phyloP scores from a whole-genome alignment of 2,888 invertebrate species.

The Ornithoptera alexandrae region DNA sequence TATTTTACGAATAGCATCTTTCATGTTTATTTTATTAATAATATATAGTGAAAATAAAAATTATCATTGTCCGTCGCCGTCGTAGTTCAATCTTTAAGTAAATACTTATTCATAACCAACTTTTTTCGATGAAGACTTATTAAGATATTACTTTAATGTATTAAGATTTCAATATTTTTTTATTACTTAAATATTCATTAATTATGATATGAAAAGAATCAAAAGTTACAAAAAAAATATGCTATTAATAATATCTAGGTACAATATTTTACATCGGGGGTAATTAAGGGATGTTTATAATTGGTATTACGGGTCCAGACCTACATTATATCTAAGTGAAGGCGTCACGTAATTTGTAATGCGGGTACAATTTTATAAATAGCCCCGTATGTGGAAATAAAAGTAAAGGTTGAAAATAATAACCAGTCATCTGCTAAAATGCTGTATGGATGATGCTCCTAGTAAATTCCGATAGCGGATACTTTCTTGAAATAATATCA shows the following conservation, averaged over 20 bases:
- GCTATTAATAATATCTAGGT: not conserved
- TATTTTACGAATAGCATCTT: not conserved
- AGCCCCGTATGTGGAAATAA: slow-evolving; percentile 9
- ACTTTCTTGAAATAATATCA: not conserved
- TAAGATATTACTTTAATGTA: not conserved
- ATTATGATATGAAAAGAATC: not conserved
- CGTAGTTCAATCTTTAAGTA: not conserved
- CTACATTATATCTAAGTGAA: not conserved
- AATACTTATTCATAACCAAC: not conserved
- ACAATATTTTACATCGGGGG: not conserved
- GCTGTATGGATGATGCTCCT: not conserved
- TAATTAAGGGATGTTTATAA: not conserved
- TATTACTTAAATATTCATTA: not conserved
- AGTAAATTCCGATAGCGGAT: not conserved
- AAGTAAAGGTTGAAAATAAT: slow-evolving; percentile 1
- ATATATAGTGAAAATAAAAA: not conserved
- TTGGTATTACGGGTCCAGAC: not conserved
- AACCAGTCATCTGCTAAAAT: not conserved
- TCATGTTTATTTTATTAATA: not conserved
- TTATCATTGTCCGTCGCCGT: not conserved
- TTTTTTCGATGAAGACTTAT: too few species aligned
- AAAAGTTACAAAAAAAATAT: not conserved
- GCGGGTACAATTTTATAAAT: slow-evolving; percentile 19
- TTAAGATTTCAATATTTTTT: not conserved
- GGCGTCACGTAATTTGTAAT: slow-evolving; percentile 14